Evolutionary conservation across 2,888 invertebrate genomes (phyloP).

Genomic region (Eupithecia inturbata): DNA sequence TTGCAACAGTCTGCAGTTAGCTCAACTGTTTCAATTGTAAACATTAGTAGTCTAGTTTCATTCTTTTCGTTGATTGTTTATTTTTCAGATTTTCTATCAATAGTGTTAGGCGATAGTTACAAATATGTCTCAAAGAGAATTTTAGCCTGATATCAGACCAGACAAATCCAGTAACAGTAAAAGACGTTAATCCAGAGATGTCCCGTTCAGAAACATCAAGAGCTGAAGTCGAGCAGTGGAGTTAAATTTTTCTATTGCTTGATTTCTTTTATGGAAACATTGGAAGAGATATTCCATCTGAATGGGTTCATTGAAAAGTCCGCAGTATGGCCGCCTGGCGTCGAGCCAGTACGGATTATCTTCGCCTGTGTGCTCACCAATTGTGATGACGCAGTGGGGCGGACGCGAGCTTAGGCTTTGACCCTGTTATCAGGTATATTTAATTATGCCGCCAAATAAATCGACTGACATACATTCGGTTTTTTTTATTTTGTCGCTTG

Average conservation of each 20-base stretch:
- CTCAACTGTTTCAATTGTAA: too few species aligned
- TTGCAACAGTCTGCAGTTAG: too few species aligned
- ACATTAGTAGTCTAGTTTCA: too few species aligned
- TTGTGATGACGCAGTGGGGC: conserved; percentile 75
- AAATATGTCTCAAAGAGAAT: not conserved
- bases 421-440: conserved; percentile 60
- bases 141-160: conserved; percentile 1
- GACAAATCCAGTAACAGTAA: conserved; percentile 20
- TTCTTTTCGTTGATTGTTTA: too few species aligned
- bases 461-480: conserved; percentile 16
- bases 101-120: too few species aligned
- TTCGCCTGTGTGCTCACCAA: conserved; percentile 71
- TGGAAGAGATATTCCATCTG: conserved; percentile 80
- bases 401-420: conserved; percentile 63
- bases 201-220: conserved; percentile 37
- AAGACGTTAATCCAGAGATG: conserved; percentile 36
- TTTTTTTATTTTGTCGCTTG: too few species aligned
- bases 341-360: conserved; percentile 78
- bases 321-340: conserved; percentile 80
- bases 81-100: too few species aligned
- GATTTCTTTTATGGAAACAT: conserved; percentile 81
- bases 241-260: conserved; percentile 72
- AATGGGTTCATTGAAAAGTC: conserved; percentile 82
- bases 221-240: conserved; percentile 54
- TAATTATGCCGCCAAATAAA: conserved; percentile 54